Conservation (phyloP, 2,113 vertebrate species). For the Hypanus sabinus region DNA sequence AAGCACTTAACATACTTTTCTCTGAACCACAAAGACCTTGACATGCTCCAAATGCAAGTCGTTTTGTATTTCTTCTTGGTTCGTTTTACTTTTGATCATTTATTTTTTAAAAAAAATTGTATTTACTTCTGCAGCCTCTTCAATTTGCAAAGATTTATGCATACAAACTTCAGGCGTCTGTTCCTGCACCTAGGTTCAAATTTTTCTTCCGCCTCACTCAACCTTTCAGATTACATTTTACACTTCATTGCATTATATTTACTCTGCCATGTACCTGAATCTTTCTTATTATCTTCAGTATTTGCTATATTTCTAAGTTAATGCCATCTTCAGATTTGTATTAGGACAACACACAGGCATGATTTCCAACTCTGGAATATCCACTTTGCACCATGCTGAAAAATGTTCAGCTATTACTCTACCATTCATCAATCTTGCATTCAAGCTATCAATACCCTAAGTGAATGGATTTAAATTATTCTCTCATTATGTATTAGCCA, state of each 20-base stretch:
- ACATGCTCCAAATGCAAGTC: neutral
- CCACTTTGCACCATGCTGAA: neutral
- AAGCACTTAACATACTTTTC: neutral
- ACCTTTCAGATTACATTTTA: neutral
- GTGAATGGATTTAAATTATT: neutral
- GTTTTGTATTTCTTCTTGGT: neutral
- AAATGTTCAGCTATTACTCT: neutral
- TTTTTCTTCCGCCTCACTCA: neutral
- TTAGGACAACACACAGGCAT: too few species aligned
- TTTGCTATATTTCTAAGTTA: neutral
- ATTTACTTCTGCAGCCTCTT: neutral
- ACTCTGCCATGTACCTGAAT: neutral
- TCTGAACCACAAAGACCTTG: neutral
- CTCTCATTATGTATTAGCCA: neutral
- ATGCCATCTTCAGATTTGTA: too few species aligned
- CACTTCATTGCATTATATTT: neutral
- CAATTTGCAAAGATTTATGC: neutral
- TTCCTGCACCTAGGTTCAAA: neutral
- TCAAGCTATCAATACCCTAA: neutral
- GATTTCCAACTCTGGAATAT: neutral
- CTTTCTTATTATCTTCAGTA: neutral
- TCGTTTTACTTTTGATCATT: neutral
- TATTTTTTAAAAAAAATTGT: neutral
- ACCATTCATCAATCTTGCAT: neutral
- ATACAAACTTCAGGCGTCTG: neutral